These are phyloP conservation scores for Vidua chalybeata DNA, from an alignment of 2,113 vertebrate species.

Conservation along the genomic window DNA sequence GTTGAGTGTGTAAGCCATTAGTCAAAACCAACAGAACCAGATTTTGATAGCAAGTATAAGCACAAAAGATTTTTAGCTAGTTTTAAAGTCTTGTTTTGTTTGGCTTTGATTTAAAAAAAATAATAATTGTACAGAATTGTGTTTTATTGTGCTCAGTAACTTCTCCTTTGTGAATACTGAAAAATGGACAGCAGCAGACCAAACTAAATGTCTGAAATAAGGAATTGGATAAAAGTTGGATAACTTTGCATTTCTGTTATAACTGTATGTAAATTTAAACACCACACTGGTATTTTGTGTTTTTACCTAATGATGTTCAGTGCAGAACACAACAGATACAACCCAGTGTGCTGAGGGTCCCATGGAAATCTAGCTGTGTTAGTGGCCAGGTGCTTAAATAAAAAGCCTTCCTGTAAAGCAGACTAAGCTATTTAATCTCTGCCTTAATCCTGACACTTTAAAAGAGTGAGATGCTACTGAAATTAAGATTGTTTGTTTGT, in stretches of 20 bases:
- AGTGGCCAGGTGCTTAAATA: neutral
- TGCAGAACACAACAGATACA: neutral
- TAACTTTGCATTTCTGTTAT: neutral
- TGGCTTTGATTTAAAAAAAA: neutral
- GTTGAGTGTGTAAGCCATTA: neutral
- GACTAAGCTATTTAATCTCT: neutral
- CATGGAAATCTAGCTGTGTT: neutral
- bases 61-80: neutral
- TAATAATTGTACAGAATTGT: neutral
- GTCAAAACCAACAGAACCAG: neutral
- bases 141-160: neutral
- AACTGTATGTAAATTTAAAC: neutral
- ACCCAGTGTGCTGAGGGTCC: neutral
- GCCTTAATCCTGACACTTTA: neutral
- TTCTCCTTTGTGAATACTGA: neutral
- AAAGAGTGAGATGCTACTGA: neutral
- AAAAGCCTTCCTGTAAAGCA: neutral
- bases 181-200: neutral
- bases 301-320: neutral
- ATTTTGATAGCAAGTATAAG: conserved; percentile 5
- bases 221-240: neutral
- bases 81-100: neutral
- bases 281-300: neutral
- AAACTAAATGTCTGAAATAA: neutral
- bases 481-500: neutral